These are phyloP conservation scores for Asbolus verrucosus DNA, from an alignment of 1,140 invertebrate genomes.

Conservation along the genomic window DNA sequence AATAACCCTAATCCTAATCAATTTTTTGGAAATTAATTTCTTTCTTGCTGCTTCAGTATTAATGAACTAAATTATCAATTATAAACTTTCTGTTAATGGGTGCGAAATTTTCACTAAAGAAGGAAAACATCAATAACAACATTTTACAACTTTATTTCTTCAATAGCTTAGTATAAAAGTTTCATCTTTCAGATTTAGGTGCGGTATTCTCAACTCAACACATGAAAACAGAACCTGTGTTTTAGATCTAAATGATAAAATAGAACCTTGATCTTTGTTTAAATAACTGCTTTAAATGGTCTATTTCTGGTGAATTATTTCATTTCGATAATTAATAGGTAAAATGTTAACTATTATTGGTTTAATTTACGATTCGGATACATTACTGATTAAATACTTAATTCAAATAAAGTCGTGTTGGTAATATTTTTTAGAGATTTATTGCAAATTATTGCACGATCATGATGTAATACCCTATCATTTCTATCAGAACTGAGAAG, in stretches of 20 bases:
- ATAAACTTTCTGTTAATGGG: no score
- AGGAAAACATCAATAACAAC: no score
- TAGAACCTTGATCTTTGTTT: conserved; percentile 23
- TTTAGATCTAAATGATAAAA: not conserved
- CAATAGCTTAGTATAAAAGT: not conserved
- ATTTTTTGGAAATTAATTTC: no score
- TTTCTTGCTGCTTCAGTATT: no score
- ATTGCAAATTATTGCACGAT: not conserved
- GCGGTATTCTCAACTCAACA: not conserved
- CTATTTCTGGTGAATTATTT: conserved; percentile 9
- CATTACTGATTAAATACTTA: not conserved
- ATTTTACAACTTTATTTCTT: no score
- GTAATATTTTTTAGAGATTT: no score
- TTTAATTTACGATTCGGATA: not conserved
- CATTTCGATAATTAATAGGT: not conserved
- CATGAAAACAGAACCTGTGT: not conserved
- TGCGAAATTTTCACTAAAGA: no score
- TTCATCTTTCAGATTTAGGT: conserved; percentile 12
- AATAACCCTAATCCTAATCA: no score
- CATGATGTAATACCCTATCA: conserved; percentile 2
- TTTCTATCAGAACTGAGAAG: no score
- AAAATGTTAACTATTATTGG: conserved; percentile 10
- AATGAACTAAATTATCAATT: no score
- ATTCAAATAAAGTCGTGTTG: no score
- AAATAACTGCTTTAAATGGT: conserved; percentile 7